phyloP scores from a whole-genome alignment of 2,797 vertebrate species.

The Mormyrus hasselquistii region DNA sequence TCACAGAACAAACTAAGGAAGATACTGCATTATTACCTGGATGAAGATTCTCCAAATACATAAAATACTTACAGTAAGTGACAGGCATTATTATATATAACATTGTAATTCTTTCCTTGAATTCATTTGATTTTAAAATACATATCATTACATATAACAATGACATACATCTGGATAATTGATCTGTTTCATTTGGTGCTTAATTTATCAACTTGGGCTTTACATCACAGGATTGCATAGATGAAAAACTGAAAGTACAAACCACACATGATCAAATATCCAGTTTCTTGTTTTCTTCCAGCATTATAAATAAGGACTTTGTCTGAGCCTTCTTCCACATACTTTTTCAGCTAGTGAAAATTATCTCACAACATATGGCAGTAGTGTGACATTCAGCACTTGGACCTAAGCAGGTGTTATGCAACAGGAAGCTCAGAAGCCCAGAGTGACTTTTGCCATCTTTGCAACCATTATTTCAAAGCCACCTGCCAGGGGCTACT shows the following conservation, averaged over 20 bases:
- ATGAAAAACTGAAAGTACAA: neutral
- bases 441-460: neutral
- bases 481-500: neutral
- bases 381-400: neutral
- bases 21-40: neutral
- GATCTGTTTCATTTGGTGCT: neutral
- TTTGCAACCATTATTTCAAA: neutral
- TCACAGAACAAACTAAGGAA: neutral
- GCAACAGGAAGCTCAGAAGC: neutral
- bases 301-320: neutral
- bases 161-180: neutral
- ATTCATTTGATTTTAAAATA: neutral
- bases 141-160: neutral
- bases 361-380: neutral
- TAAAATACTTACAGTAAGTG: neutral
- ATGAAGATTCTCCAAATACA: neutral
- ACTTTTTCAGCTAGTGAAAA: neutral
- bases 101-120: neutral
- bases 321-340: neutral
- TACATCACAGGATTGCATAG: neutral
- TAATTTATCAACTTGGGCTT: neutral
- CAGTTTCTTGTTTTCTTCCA: neutral
- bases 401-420: neutral
- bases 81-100: neutral
- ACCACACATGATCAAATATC: neutral